These are phyloP conservation scores for Rhabditoides inermis DNA, from an alignment of 2,888 invertebrate species.

Conservation along the genomic window DNA sequence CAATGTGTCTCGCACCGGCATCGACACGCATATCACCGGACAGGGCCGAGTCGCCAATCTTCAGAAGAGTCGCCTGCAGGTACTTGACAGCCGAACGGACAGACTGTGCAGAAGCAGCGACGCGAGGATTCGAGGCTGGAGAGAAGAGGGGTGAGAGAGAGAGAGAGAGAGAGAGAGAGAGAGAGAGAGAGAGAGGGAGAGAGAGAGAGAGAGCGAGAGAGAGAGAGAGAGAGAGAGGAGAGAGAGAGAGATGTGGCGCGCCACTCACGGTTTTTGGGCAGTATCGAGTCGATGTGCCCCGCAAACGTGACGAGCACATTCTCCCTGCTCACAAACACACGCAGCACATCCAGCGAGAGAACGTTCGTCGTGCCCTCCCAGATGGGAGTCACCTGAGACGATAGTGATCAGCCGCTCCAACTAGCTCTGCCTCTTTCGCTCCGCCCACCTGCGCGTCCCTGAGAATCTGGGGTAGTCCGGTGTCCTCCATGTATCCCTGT, in stretches of 20 bases:
- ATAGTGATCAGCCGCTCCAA: not conserved
- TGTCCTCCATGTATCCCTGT: constrained; percentile 61
- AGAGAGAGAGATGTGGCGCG: not conserved
- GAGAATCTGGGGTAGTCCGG: constrained; percentile 58
- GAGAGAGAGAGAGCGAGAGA: not conserved
- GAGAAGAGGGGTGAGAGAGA: not conserved
- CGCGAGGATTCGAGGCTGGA: not conserved
- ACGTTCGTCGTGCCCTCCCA: constrained; percentile 63
- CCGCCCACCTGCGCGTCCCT: constrained; percentile 59
- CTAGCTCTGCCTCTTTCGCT: not conserved
- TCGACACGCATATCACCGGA: constrained; percentile 41
- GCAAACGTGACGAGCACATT: constrained; percentile 53
- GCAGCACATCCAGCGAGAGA: constrained; percentile 58
- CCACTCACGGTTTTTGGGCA: constrained; percentile 11
- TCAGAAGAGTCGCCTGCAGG: constrained; percentile 17
- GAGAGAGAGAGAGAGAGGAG: not conserved
- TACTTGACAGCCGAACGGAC: constrained; percentile 7
- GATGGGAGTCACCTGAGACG: constrained; percentile 57
- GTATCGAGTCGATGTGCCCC: constrained; percentile 40
- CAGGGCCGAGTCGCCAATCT: constrained; percentile 14
- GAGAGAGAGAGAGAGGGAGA: not conserved
- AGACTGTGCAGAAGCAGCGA: not conserved
- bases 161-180: not conserved
- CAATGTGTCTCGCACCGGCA: constrained; percentile 57
- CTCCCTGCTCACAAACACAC: constrained; percentile 57